Base-by-base conservation (phyloP, 1,140 invertebrate species). In the Lasaia peninsularis region DNA sequence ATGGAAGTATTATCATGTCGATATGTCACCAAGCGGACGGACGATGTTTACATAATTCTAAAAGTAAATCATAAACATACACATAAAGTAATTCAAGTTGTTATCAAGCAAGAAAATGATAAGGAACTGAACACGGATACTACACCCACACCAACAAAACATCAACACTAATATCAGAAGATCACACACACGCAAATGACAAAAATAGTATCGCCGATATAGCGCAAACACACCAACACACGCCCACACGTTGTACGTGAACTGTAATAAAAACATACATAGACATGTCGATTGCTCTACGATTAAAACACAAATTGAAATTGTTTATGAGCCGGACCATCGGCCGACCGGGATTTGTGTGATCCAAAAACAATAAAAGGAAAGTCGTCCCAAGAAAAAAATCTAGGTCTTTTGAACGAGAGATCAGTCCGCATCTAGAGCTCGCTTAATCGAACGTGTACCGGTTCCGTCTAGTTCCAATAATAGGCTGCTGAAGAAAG, bases 211-310 rank as follows among this genome's bases (percentile, higher is more conserved):
- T 63, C 77, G 63, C 66, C 78, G 81, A 87, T 87, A 87, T 87
- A 87, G 75, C 77, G 80, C 81, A 78, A 81, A 85, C 80, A 83
- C 79, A 83, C 81, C 75, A 83, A 87, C 81, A 86, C 79, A 85
- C 78, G 75, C 80, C 78, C 76, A 85, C 84, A 73, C 75, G 60
- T 62, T 66, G 75, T 82, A 81, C 75, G 73, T 84, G 80, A 80
- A 85, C 75, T 80, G 80, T 83, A 83, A 83, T 85, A 84, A 87
- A 79, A 85, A 83, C 78, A 85, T 79, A 79, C 79, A 81, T 76
- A 87, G 69, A 72, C 68, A 78, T 60, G 58, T 65, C 68, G 69
- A 77, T 65, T 62, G 73, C 58, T 78, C 80, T 78, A 82, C 75
- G 75, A 82, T 80, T 80, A 82, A 80, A 60, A 75, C 59, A 75